phyloP scores from a whole-genome alignment of 2,113 vertebrate species.

The Salvelinus namaycush region DNA sequence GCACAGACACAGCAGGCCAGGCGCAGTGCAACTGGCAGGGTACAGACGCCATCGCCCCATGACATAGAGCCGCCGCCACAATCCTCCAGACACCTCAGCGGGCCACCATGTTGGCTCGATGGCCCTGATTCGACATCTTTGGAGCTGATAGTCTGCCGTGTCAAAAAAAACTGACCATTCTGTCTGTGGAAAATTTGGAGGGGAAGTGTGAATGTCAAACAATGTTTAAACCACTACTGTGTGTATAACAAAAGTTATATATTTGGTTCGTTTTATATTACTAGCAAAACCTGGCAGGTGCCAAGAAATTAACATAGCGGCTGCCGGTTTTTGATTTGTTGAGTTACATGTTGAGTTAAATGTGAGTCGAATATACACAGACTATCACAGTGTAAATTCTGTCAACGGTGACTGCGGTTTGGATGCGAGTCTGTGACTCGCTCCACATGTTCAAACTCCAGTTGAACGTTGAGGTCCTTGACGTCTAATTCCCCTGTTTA shows the following conservation, averaged over 20 bases:
- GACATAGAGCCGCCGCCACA: slow-evolving; percentile 47
- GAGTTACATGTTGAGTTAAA: too few relatives aligned
- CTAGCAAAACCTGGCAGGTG: slow-evolving; percentile 9
- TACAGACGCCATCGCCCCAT: slow-evolving; percentile 53
- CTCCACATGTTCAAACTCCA: slow-evolving; percentile 67
- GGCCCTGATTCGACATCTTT: slow-evolving; percentile 24
- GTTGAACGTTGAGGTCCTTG: slow-evolving; percentile 51
- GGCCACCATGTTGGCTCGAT: slow-evolving; percentile 43
- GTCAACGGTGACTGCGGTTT: slow-evolving; percentile 13
- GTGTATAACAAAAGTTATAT: slow-evolving; percentile 8
- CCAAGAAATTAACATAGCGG: slow-evolving; percentile 33
- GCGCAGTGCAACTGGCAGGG: slow-evolving; percentile 45
- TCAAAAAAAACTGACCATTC: neutral
- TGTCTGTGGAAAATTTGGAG: slow-evolving; percentile 32
- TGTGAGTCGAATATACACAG: slow-evolving; percentile 25
- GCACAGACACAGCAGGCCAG: slow-evolving; percentile 58
- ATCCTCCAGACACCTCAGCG: slow-evolving; percentile 53
- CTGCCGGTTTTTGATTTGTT: too few relatives aligned
- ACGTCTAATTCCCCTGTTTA: slow-evolving; percentile 59
- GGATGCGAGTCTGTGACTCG: slow-evolving; percentile 38
- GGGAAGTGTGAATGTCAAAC: slow-evolving; percentile 55
- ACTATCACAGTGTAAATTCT: too few relatives aligned
- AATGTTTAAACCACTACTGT: slow-evolving; percentile 52
- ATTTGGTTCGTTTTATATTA: slow-evolving; percentile 57
- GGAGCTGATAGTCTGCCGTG: neutral